These are phyloP conservation scores for Muscicapa comitata DNA, from an alignment of 2,797 vertebrate genomes.

Conservation along the genomic window DNA sequence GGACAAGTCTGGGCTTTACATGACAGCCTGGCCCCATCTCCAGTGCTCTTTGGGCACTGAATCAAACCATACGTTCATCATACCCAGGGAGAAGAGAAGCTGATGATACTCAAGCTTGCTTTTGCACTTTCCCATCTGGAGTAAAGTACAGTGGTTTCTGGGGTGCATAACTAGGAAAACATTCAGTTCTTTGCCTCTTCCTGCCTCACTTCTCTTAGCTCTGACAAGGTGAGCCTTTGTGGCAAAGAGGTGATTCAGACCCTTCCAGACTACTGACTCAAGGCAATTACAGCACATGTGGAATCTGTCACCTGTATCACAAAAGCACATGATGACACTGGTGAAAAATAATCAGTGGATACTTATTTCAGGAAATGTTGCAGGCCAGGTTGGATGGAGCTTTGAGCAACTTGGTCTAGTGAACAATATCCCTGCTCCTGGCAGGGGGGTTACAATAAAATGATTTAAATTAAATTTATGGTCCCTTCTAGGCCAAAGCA, in stretches of 20 bases:
- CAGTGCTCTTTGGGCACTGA: not conserved
- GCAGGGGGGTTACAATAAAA: not conserved
- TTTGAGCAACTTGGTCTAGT: not conserved
- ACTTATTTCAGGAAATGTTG: not conserved
- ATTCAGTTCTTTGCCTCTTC: not conserved
- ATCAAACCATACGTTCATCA: not conserved
- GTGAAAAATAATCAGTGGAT: not conserved
- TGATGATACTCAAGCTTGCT: not conserved
- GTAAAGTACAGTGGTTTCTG: not conserved
- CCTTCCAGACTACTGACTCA: not conserved
- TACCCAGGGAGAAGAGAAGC: not conserved
- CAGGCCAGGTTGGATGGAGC: not conserved
- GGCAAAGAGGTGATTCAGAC: not conserved
- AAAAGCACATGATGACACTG: not conserved
- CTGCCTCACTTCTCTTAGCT: not conserved
- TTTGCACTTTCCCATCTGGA: not conserved
- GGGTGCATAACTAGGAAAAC: not conserved
- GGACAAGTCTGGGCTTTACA: not conserved
- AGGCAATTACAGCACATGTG: not conserved
- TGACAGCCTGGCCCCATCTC: not conserved
- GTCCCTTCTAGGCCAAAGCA: not conserved
- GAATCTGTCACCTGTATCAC: not conserved
- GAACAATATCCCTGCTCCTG: not conserved
- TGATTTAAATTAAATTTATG: not conserved
- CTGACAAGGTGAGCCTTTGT: not conserved